A percentile compares a stretch with the other conserved stretches of the same genome.
phyloP scores from a whole-genome alignment of 2,797 vertebrate species.

The Oreortyx pictus region DNA sequence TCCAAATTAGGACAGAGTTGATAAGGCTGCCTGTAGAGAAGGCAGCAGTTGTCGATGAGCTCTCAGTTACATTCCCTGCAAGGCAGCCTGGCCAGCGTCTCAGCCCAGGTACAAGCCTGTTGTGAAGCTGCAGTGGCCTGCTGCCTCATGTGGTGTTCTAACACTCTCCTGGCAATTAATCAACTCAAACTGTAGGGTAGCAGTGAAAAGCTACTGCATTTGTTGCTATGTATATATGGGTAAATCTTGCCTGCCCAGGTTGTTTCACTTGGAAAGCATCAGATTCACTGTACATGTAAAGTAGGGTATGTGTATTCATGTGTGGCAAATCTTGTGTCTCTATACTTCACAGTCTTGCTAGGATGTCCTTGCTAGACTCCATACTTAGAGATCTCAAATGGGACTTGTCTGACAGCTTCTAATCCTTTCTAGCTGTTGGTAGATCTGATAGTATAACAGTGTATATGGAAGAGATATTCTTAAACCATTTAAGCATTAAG shows the following conservation, averaged over 20 bases:
- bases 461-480: neutral
- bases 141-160: neutral
- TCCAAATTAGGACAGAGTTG: neutral
- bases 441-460: neutral
- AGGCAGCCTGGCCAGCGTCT: neutral
- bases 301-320: neutral
- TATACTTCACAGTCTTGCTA: neutral
- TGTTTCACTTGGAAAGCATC: neutral
- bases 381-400: neutral
- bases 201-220: neutral
- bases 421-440: neutral
- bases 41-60: neutral
- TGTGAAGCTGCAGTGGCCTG: neutral
- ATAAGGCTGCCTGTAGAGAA: neutral
- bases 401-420: neutral
- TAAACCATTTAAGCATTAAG: neutral
- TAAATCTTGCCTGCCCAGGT: neutral
- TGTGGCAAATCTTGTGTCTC: neutral
- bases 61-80: rapidly evolving
- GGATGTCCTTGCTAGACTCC: neutral
- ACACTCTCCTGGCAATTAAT: neutral
- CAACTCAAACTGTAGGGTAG: neutral
- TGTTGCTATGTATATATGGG: neutral
- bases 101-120: neutral
- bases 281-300: neutral